Evolutionary conservation across 1,140 invertebrate genomes (phyloP), one percentile per base, ranked within the genome.

Genomic region (Cherax destructor): DNA sequence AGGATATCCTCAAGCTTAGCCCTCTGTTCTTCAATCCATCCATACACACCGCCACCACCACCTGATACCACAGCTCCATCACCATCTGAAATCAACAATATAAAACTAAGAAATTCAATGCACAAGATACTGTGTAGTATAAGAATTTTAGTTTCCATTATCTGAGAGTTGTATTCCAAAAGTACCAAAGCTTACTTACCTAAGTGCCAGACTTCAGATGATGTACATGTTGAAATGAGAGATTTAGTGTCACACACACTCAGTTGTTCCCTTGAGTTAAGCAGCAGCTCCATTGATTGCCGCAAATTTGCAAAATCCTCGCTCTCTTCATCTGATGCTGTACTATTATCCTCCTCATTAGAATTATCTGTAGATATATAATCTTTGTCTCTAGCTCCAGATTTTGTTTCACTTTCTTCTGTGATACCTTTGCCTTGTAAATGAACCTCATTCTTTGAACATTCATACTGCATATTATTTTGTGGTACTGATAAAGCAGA

Each of bases 11-110:
- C 89, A 16, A 91, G 41, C 49, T 69, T 91, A 16, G 83, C 89
- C 41, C 89, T 61, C 81, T 91, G 81, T 52, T 91, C 89, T 61
- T 91, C 89, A 85, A 91, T 91, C 89, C 89, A 91, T 7, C 89
- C 83, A 74, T 91, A 91, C 30, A 91, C 89, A 16, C 88, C 88
- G 10, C 89, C 89, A 24, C 83, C 89, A 65, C 86, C 86, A 24
- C 85, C 85, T 3, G 61, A 52, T 30, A 85, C 83, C n/a, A 85
- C 89, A 79, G 52, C 83, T 69, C 89, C 89, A 80, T 85, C 89
- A 59, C 49, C 30, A 47, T 91, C 81, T 91, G 83, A 21, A 79
- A 61, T 47, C 21, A 74, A 21, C 9, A 24, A 30, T 6, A 18
- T 69, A 21, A 18, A 65, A 65, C 18, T 65, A 74, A 74, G 30